Base-by-base conservation (phyloP, 2,797 vertebrate species). In the Anabacerthia variegaticeps region DNA sequence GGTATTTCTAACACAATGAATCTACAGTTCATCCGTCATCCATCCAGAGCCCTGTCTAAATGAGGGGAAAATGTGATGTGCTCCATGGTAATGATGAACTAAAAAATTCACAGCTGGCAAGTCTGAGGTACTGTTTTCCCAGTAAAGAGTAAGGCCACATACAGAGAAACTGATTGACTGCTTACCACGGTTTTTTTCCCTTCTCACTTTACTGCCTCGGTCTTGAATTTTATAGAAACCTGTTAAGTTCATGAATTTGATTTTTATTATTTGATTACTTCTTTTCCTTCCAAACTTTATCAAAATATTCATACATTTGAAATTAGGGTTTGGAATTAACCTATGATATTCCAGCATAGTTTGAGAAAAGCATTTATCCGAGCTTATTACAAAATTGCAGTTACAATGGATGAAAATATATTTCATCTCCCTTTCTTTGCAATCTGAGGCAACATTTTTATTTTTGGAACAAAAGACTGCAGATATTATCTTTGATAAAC, bases 1-100 rank as follows among this genome's bases (percentile, higher is more conserved):
- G 75, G 77, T 92, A 92, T 96, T 94, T 94, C 65, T 65, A 92
- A 87, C 81, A 92, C 91, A 94, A 91, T 74, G 78, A 89, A 46
- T 13, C 93, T 85, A 94, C 54, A 93, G 89, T 83, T 93, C 91
- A 94, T 94, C 81, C 72, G 82, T 94, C 93, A 96, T 84, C 73
- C 49, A 48, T 67, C 92, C 73, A 78, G 20, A 55, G 46, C 21
- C 59, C 69, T 67, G 67, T 63, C 84, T 69, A 55, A 75, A 77
- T 0, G n/a, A 77, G 62, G 2, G 30, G 85, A 89, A 88, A 91
- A 73, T 7, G 43, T 1, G 3, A 76, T 30, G 59, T 32, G 48
- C 78, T 91, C 46, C 32, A 32, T 11, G 23, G 78, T n/a, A 88
- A 92, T 89, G 89, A 96, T 28, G 63, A 94, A 81, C 82, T 75